Evolutionary conservation across 2,888 invertebrate species (phyloP), one percentile per base, ranked within the genome.

Genomic region (Branchinecta sandiegonensis): DNA sequence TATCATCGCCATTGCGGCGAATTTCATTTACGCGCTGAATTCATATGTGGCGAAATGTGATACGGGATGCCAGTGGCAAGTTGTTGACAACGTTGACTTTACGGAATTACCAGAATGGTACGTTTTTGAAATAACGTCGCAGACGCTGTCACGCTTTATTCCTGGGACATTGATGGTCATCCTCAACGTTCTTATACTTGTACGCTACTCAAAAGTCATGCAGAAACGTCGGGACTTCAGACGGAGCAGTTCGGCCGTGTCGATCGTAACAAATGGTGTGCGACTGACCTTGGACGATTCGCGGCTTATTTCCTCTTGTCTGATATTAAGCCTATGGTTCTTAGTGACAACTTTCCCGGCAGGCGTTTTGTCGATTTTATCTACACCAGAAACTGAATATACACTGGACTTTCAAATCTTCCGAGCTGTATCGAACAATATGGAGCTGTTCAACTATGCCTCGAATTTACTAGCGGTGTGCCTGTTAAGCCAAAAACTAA

Each of bases 381-480:
- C 37, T 13, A 63, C 12, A 17, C 37, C 47, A n/a, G 14, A 48
- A 1, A 47, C 23, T 7, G 48, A 67, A 47, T 17, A 67, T 17
- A 48, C 63, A 11, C 8, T 17, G 37, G 37, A 14, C 10, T 77
- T 77, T 69, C 77, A 80, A 75, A 74, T 79, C 37, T 79, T 80
- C 72, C 75, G 80, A 64, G 79, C 80, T 8, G 74, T 79, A 47
- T 78, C 79, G 9, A 80, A 81, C 71, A 73, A 77, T 48, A 71
- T 80, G 66, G 81, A 81, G 71, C 75, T 81, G 66, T 77, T 79
- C 68, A 81, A 81, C 73, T 81, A 79, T 72, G 79, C 80, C 5
- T 76, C 80, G 71, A 81, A 81, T 72, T 81, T 81, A 72, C 81
- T 80, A 74, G 76, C 81, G 66, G 78, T 78, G 70, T 77, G 78